A percentile compares a stretch with the other conserved stretches of the same genome.
These are phyloP conservation scores for Tribolium castaneum DNA, from an alignment of 1,140 invertebrate genomes.

Conservation along the genomic window DNA sequence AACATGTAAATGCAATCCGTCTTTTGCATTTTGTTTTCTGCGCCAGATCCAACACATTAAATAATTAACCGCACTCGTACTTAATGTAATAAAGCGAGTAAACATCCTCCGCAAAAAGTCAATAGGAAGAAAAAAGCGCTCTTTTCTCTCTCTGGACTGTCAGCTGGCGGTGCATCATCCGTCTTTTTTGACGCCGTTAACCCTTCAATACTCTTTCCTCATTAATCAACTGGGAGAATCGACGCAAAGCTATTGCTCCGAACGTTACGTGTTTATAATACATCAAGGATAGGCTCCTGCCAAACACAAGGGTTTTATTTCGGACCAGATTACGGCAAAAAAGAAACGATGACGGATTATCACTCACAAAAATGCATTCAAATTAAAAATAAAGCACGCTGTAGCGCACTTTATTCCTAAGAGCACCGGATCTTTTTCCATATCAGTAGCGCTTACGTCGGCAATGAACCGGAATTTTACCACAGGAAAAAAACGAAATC, in stretches of 20 bases:
- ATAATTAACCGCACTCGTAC: neutral
- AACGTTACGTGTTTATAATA: constrained; percentile 41
- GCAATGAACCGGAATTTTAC: too few species aligned
- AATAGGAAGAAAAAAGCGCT: neutral
- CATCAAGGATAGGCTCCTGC: constrained; percentile 6
- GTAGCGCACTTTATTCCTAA: too few species aligned
- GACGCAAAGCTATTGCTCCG: neutral
- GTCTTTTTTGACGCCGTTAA: constrained; percentile 47
- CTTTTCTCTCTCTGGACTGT: constrained; percentile 29
- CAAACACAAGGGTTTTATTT: neutral
- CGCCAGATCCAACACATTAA: neutral
- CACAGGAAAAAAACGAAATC: too few species aligned
- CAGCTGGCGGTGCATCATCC: constrained; percentile 41
- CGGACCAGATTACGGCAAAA: neutral
- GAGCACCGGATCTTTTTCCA: too few species aligned
- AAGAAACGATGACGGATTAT: neutral
- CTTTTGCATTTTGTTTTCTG: neutral
- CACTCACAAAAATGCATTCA: neutral
- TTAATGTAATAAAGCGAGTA: constrained; percentile 1
- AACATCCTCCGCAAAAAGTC: constrained; percentile 2
- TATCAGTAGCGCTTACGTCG: too few species aligned
- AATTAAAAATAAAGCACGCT: too few species aligned
- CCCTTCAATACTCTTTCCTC: constrained; percentile 43
- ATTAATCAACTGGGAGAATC: constrained; percentile 44
- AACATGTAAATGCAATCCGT: constrained; percentile 27